Evolutionary conservation across 2,888 invertebrate species (phyloP).

Genomic region (Laspeyria flexula): DNA sequence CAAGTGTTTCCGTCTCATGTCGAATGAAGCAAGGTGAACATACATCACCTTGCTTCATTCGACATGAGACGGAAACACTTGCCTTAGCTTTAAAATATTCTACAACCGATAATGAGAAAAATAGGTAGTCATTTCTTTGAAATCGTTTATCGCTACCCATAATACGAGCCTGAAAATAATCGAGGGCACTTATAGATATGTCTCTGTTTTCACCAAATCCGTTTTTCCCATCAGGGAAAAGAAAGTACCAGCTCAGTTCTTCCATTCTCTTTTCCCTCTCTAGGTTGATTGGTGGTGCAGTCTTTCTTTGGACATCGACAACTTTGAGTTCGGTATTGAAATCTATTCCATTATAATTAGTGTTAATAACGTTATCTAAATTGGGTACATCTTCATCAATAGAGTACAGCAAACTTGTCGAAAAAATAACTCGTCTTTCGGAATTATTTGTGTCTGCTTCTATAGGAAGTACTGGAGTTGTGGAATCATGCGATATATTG

Average conservation of each 20-base stretch:
- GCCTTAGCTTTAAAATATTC: constrained; percentile 44
- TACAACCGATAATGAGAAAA: constrained; percentile 49
- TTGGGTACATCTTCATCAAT: constrained; percentile 16
- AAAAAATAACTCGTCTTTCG: no score
- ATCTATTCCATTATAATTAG: not conserved
- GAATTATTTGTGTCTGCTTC: no score
- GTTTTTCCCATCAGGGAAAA: constrained; percentile 37
- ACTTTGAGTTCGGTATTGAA: not conserved
- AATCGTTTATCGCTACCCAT: constrained; percentile 35
- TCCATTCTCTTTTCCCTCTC: constrained; percentile 9
- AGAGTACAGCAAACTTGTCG: constrained; percentile 2
- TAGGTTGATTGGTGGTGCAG: constrained; percentile 11
- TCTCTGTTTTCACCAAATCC: constrained; percentile 39
- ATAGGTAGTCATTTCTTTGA: constrained; percentile 47
- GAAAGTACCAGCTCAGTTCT: constrained; percentile 31
- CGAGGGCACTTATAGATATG: constrained; percentile 16
- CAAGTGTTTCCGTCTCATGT: no score
- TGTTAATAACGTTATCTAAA: constrained; percentile 6
- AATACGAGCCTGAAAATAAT: constrained; percentile 38
- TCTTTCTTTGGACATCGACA: constrained; percentile 8
- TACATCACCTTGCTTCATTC: constrained; percentile 36
- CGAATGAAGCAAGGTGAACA: no score
- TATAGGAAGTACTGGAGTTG: no score
- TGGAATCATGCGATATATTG: no score
- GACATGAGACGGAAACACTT: constrained; percentile 46